Base-by-base conservation (phyloP, 2,113 vertebrate genomes). In the Amphiprion ocellaris region DNA sequence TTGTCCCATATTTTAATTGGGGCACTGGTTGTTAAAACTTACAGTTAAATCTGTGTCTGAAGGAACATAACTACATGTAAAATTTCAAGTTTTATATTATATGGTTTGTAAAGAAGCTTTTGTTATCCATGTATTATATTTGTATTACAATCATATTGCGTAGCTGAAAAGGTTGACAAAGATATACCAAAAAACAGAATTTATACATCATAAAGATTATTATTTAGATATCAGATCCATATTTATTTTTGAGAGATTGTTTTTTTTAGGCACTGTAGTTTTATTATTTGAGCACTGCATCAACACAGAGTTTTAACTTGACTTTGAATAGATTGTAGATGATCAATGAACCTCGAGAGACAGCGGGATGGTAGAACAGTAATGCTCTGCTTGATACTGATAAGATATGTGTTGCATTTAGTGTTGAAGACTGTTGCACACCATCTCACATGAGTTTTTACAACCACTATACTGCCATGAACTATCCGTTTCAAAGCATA, bases 221-320 rank as follows among this genome's bases (percentile, higher is more conserved):
- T 86, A 84, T 80, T 87, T 86, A 89, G 79, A 73, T 82, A 84
- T 87, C 85, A 94, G 68, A 90, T 82, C 77, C 56, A 63, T 93
- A 93, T 93, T 94, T 95, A 94, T 94, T 95, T 93, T 94, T 89
- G 76, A 89, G 77, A 89, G 39, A 55, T 70, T 47, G 24, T 77
- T 87, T 89, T 69, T 90, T 90, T 74, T 85, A 88, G 77, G 15
- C 63, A 55, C 69, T 84, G 53, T 86, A 88, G 77, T 79, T 76
- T 2, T 53, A 52, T 88, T 80, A 68, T 90, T 91, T 86, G 78
- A 81, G 53, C 55, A 70, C 74, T 63, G 63, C 58, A 64, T 73
- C 4, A 16, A 47, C 50, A 67, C 50, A 67, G 68, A 89, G 58
- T 68, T 84, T 81, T 55, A 62, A 80, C 19, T 41, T 59, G 52